Base-by-base conservation (phyloP, 1,140 invertebrate genomes). In the Drosophila kepulauana region DNA sequence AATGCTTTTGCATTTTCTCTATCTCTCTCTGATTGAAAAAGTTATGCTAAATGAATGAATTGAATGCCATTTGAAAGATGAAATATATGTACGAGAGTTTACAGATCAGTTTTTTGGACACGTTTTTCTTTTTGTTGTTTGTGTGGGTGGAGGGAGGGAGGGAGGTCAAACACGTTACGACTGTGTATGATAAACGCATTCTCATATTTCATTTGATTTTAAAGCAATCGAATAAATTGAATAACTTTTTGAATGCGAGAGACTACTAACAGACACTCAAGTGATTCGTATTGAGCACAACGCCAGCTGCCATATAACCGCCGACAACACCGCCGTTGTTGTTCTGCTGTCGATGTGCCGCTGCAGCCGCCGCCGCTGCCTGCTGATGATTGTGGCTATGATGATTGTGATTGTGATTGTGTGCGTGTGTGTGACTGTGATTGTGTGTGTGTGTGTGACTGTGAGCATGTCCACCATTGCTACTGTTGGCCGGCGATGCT, bases 261-360 rank as follows among this genome's bases (percentile, higher is more conserved):
- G 20, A 25, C 20, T 25, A 25, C 82, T 92, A 92, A 90, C 91
- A 92, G 62, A 92, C 91, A 64, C 84, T 92, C 79, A 92, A 77
- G 77, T 92, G 91, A 71, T 89, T 92, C 28, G 91, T 87, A 56
- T 92, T 92, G 28, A 92, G 87, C 11, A 92, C 91, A 25, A 92
- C 89, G 2, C 91, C 91, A 5, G 91, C 87, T 3, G 91, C 85
- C 89, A 92, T 91, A 11, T 91, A 91, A 10, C 81, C 81, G 7
- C 68, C 73, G 20, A 80, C 73, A 16, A 62, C 69, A 20, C 87
- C 76, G 33, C 81, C 73, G 57, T 62, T 69, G 35, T 38, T 38
- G 20, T 25, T 25, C 20, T 25, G 20, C 74, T 68, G 49, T 4
- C 71, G 56, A 38, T 69, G 63, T 6, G 25, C 63, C 3, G 20